Evolutionary conservation across 2,888 invertebrate species (phyloP).

Genomic region (Drosophila melanosoma): DNA sequence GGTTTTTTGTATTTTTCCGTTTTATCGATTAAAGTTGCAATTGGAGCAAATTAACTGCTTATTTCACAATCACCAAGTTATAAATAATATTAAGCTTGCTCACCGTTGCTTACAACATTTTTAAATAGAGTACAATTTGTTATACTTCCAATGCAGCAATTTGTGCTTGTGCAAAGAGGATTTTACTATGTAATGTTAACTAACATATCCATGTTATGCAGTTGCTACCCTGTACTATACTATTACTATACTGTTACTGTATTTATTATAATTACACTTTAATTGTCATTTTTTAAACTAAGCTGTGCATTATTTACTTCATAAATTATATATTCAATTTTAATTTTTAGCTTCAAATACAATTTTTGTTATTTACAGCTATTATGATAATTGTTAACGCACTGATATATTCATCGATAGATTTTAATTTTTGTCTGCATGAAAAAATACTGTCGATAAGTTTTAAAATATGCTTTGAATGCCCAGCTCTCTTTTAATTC

Average conservation of each 20-base stretch:
- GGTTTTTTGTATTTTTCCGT: background rate
- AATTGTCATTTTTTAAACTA: background rate
- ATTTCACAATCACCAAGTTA: constrained; percentile 7
- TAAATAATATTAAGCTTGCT: constrained; percentile 24
- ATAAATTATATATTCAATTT: background rate
- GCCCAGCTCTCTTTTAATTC: background rate
- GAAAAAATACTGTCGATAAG: background rate
- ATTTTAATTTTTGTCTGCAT: constrained; percentile 45
- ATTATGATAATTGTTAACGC: background rate
- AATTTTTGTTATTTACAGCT: background rate
- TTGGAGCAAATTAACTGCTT: constrained; percentile 4
- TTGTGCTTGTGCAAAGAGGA: constrained; percentile 45
- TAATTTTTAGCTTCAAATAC: background rate
- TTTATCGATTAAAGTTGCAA: background rate
- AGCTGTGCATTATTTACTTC: background rate
- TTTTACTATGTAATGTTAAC: constrained; percentile 46
- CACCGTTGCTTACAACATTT: constrained; percentile 53
- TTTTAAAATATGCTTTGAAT: background rate
- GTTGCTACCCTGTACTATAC: constrained; percentile 1
- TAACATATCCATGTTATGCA: constrained; percentile 26
- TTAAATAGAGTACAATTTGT: constrained; percentile 25
- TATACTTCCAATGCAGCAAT: constrained; percentile 37
- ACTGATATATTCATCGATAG: constrained; percentile 2
- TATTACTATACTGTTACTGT: constrained; percentile 14
- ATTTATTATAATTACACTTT: background rate